These are phyloP conservation scores for Pseudopleuronectes americanus DNA, from an alignment of 2,797 vertebrate genomes.

Conservation along the genomic window DNA sequence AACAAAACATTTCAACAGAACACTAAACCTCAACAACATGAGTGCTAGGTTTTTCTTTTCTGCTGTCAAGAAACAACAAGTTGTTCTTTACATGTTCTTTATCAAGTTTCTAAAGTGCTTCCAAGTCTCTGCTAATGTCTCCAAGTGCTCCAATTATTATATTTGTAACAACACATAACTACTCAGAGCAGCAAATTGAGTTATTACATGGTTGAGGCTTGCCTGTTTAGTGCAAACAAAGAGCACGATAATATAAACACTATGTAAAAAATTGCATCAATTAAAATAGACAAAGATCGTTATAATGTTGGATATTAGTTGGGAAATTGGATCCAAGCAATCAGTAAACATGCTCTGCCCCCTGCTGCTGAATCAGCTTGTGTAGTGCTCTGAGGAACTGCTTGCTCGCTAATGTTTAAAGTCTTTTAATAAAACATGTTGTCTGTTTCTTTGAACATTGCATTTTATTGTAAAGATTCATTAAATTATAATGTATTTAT, in stretches of 20 bases:
- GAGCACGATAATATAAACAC: slow-evolving; percentile 9
- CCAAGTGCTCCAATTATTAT: slow-evolving; percentile 20
- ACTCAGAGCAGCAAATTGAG: slow-evolving; percentile 15
- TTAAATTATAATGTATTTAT: too few species aligned
- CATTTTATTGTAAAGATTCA: background rate
- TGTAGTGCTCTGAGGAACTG: slow-evolving; percentile 6
- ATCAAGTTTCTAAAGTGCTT: background rate
- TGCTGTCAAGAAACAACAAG: background rate
- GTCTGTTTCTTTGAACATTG: background rate
- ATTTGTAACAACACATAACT: slow-evolving; percentile 22
- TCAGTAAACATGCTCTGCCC: slow-evolving; percentile 22
- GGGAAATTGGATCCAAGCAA: slow-evolving; percentile 33
- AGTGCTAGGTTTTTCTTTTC: background rate
- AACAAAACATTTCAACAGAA: background rate
- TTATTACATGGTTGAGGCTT: slow-evolving; percentile 29
- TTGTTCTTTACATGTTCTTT: background rate
- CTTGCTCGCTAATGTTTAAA: background rate
- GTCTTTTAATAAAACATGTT: background rate
- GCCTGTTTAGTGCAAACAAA: slow-evolving; percentile 25
- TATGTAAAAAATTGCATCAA: slow-evolving; percentile 14
- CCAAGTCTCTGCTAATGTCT: background rate
- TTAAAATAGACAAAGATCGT: slow-evolving; percentile 18
- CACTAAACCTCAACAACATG: background rate
- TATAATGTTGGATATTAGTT: slow-evolving; percentile 24
- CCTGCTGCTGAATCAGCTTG: slow-evolving; percentile 10